Evolutionary conservation across 2,797 vertebrate species (phyloP), one percentile per base, ranked within the genome.

Genomic region (Alfaro cultratus): DNA sequence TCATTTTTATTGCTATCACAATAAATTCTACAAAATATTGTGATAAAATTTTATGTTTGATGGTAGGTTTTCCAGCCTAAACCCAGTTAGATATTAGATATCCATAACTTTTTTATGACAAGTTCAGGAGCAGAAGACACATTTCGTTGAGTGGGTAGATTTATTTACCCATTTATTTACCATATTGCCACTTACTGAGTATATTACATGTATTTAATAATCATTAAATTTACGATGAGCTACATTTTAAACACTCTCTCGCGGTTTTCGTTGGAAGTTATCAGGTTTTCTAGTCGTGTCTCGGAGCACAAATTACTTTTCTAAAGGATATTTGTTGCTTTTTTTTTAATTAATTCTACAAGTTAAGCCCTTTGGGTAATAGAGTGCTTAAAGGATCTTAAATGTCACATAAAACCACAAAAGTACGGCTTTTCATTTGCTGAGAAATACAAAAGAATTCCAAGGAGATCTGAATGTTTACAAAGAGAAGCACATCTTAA

Each of bases 371-470:
- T 51, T 8, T 77, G 76, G 75, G 78, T 79, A 76, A 86, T 75
- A 73, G 73, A 29, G 81, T 64, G 75, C n/a, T 84, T 76, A 41
- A 43, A 80, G 67, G 75, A 49, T 84, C 77, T 76, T 29, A 75
- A 74, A 84, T 83, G 77, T 83, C 72, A 80, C 43, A 75, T 73
- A 70, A 53, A 86, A 87, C 83, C 74, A 41, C 53, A 71, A 86
- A 53, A 92, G 88, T 83, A 88, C 84, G 76, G 41, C 49, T 74
- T 89, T 87, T 85, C 78, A 79, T 84, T 83, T 81, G 85, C 84
- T 83, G 80, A 74, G 60, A 82, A 72, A 83, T 34, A 75, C 46
- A 46, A 76, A 83, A 75, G 76, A 46, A 72, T 41, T 62, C 86
- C 74, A 75, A 71, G 5, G 79, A 80, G 88, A 88, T 55, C 13